Evolutionary conservation across 1,140 invertebrate species (phyloP).

Genomic region (Apis laboriosa): DNA sequence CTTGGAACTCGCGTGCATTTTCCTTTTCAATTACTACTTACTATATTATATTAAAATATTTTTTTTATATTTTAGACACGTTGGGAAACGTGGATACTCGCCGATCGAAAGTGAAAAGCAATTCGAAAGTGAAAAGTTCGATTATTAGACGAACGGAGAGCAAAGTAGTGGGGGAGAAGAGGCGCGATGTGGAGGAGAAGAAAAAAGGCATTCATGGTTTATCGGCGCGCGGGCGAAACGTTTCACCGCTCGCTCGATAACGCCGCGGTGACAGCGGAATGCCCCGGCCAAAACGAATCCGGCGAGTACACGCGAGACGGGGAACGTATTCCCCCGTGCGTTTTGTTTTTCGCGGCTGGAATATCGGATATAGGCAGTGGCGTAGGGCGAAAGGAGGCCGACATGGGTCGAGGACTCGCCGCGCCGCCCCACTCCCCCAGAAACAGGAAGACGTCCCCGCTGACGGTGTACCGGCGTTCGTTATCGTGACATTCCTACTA

Average conservation of each 20-base stretch:
- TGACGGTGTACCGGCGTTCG: slow-evolving; percentile 9
- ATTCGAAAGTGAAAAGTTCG: too few relatives aligned
- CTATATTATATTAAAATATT: too few relatives aligned
- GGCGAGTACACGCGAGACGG: slow-evolving; percentile 60
- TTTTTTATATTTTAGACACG: too few relatives aligned
- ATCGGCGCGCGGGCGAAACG: slow-evolving; percentile 62
- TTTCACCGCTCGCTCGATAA: slow-evolving; percentile 65
- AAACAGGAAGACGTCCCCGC: slow-evolving; percentile 13
- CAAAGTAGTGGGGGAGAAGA: accelerated
- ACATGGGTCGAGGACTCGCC: neutral
- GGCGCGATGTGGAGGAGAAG: neutral
- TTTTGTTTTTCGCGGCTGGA: slow-evolving; percentile 62
- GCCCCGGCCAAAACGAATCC: slow-evolving; percentile 64
- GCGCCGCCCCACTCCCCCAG: neutral
- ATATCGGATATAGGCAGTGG: slow-evolving; percentile 59
- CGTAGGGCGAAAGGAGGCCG: slow-evolving; percentile 28
- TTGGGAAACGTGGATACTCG: too few relatives aligned
- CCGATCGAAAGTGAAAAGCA: too few relatives aligned
- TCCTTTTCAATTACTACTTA: too few relatives aligned
- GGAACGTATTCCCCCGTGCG: slow-evolving; percentile 58
- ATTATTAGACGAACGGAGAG: too few relatives aligned
- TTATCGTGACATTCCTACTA: slow-evolving; percentile 17
- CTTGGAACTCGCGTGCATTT: too few relatives aligned
- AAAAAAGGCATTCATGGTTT: slow-evolving; percentile 60
- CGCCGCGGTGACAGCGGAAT: slow-evolving; percentile 64